A percentile compares a stretch with the other conserved stretches of the same genome.
Evolutionary conservation across 2,113 vertebrate genomes (phyloP).

Genomic region (Columba janthina): DNA sequence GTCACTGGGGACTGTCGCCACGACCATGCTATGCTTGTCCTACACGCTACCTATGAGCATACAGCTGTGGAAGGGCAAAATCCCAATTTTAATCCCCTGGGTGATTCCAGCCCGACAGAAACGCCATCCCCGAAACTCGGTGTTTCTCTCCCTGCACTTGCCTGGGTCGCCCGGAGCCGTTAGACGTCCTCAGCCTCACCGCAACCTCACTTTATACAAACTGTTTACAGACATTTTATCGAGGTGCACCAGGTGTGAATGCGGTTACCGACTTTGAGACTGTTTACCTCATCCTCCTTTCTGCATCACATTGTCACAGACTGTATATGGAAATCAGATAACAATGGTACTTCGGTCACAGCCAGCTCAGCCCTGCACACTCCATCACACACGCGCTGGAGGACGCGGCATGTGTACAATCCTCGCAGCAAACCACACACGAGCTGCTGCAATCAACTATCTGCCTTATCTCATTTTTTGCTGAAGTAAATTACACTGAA

Average conservation of each 20-base stretch:
- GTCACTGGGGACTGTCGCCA: rapidly evolving
- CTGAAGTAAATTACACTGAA: constrained; percentile 40
- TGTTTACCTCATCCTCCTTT: constrained; percentile 85
- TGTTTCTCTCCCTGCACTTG: neutral
- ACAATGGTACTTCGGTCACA: constrained; percentile 42
- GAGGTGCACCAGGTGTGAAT: constrained; percentile 84
- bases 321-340: constrained; percentile 70
- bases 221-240: constrained; percentile 73
- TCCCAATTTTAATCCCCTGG: neutral
- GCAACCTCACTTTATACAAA: constrained; percentile 46
- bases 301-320: constrained; percentile 67
- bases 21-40: neutral
- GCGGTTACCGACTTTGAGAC: constrained; percentile 79
- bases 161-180: constrained; percentile 2
- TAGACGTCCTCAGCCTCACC: neutral
- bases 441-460: constrained; percentile 39
- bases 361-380: constrained; percentile 41
- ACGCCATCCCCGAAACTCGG: neutral
- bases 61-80: neutral
- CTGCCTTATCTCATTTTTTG: constrained; percentile 10
- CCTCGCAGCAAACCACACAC: constrained; percentile 43
- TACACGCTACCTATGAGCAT: neutral
- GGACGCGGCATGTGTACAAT: neutral
- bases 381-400: neutral
- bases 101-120: neutral